phyloP scores from a whole-genome alignment of 2,113 vertebrate species.

The Hippocampus abdominalis region DNA sequence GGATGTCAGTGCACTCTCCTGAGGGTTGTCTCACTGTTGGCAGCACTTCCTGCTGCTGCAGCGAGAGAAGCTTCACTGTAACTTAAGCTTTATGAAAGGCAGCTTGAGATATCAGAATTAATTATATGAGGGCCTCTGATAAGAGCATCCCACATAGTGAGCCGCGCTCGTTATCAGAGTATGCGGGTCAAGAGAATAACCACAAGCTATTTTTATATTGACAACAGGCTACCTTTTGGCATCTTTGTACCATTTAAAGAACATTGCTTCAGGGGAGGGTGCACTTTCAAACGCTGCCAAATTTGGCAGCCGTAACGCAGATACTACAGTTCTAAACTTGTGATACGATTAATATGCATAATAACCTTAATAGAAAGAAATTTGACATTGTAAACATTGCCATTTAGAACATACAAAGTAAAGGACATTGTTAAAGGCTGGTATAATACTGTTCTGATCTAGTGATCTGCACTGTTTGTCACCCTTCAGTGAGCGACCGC shows the following conservation, averaged over 20 bases:
- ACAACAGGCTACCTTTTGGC: not conserved
- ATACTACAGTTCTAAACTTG: not conserved
- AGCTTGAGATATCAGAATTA: conserved; percentile 1
- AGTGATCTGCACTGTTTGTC: not conserved
- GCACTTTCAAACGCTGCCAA: not conserved
- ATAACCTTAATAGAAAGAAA: not conserved
- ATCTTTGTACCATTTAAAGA: not conserved
- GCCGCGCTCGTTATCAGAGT: not conserved
- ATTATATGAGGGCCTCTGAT: conserved; percentile 4
- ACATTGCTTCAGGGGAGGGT: not conserved
- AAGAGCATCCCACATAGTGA: not conserved
- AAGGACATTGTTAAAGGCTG: not conserved
- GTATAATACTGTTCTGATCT: not conserved
- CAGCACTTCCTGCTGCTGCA: conserved; percentile 13
- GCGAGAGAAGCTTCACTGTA: not conserved
- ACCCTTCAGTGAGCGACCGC: not conserved
- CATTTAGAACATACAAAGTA: not conserved
- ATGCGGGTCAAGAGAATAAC: conserved; percentile 1
- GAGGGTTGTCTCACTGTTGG: conserved; percentile 9
- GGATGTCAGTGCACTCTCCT: conserved; percentile 11
- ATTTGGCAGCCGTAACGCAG: not conserved
- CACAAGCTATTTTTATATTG: conserved; percentile 6
- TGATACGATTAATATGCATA: not conserved
- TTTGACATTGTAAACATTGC: not conserved
- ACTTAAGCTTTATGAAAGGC: conserved; percentile 9